Conservation (phyloP, 2,113 vertebrate species). For the Leucosticte australis region DNA sequence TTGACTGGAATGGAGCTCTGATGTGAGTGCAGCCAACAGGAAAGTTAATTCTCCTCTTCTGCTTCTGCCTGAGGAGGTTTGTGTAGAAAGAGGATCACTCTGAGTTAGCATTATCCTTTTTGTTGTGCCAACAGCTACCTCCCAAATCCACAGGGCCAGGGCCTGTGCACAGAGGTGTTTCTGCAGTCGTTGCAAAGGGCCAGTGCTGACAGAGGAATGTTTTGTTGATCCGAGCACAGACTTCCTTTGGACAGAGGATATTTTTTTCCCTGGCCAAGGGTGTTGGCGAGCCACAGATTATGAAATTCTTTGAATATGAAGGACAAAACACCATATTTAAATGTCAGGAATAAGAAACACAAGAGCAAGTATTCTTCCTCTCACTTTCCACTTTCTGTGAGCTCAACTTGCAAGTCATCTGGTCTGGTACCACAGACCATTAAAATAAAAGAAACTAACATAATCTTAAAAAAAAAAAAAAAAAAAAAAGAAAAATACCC, state of each 20-base stretch:
- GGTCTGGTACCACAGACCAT: background rate
- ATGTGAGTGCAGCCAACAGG: background rate
- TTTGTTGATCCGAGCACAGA: background rate
- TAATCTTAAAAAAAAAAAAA: background rate
- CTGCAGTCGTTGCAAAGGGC: background rate
- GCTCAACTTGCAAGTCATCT: background rate
- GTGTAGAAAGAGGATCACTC: background rate
- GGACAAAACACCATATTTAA: conserved; percentile 27
- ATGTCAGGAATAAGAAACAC: conserved; percentile 24
- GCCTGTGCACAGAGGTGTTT: background rate
- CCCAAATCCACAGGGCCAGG: background rate
- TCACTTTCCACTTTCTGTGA: background rate
- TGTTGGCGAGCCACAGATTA: background rate
- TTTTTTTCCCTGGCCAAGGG: background rate
- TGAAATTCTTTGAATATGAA: background rate
- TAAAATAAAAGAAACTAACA: conserved; percentile 23
- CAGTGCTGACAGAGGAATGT: background rate
- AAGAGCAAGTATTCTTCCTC: background rate
- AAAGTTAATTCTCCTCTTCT: background rate
- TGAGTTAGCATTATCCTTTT: background rate
- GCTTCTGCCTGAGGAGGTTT: background rate
- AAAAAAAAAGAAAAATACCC: background rate
- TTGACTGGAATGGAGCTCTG: background rate
- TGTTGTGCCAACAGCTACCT: background rate
- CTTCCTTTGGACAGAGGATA: background rate